Conservation (phyloP, 1,140 invertebrate genomes). For the Mactra quadrangularis region DNA sequence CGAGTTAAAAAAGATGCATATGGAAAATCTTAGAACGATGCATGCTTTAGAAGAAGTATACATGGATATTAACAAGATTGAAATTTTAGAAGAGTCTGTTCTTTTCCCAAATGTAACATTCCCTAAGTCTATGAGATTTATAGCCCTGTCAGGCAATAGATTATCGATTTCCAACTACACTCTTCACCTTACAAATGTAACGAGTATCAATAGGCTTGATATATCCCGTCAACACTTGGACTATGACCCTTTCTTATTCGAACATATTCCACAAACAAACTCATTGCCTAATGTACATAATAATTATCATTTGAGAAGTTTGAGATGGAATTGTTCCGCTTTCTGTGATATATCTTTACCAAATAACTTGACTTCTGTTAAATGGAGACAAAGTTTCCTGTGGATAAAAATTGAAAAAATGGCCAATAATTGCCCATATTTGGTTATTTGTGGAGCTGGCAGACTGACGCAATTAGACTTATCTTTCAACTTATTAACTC, state of each 20-base stretch:
- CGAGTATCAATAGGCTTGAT: slow-evolving; percentile 8
- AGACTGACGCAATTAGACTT: slow-evolving; percentile 8
- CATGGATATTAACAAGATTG: slow-evolving; percentile 54
- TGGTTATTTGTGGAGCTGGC: not conserved
- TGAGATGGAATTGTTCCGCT: not conserved
- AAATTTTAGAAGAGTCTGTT: slow-evolving; percentile 44
- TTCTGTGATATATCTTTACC: slow-evolving; percentile 3
- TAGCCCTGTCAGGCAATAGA: slow-evolving; percentile 47
- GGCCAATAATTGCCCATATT: not conserved
- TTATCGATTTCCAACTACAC: slow-evolving; percentile 15
- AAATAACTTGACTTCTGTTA: not conserved
- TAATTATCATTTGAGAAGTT: not conserved
- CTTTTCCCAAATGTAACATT: not conserved
- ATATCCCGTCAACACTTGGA: slow-evolving; percentile 49
- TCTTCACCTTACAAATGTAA: not conserved
- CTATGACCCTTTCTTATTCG: slow-evolving; percentile 21
- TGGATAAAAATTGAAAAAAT: not conserved
- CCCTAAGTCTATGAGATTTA: not conserved
- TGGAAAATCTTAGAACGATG: slow-evolving; percentile 41
- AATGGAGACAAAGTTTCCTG: slow-evolving; percentile 16
- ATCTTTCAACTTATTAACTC: slow-evolving; percentile 33
- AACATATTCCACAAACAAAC: not conserved
- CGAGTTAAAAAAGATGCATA: not conserved
- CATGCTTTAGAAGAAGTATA: slow-evolving; percentile 4
- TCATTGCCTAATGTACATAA: not conserved